These are phyloP conservation scores for Australoheros facetus DNA, from an alignment of 2,797 vertebrate genomes.

Conservation along the genomic window DNA sequence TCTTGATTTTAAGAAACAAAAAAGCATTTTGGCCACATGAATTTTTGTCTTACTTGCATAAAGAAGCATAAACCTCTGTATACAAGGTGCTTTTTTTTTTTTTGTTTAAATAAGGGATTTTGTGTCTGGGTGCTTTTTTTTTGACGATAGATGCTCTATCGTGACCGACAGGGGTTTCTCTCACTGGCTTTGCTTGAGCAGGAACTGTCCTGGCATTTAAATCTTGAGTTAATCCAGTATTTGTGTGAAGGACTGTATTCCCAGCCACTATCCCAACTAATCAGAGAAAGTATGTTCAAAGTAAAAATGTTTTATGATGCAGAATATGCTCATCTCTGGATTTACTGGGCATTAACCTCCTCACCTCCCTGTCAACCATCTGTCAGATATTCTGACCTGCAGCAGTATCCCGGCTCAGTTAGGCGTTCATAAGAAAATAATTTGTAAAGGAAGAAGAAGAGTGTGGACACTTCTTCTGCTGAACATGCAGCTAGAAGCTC, in stretches of 20 bases:
- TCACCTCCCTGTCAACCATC: conserved; percentile 45
- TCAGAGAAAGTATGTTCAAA: conserved; percentile 28
- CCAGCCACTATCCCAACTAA: conserved; percentile 2
- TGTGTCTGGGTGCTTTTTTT: neutral
- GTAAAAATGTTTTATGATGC: conserved; percentile 18
- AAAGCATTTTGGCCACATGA: neutral
- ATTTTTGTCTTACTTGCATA: neutral
- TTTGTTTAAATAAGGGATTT: neutral
- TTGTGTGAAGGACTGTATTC: neutral
- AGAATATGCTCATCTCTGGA: conserved; percentile 41
- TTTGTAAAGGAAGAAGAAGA: neutral
- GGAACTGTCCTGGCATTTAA: neutral
- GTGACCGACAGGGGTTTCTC: neutral
- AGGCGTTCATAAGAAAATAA: neutral
- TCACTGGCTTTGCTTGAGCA: neutral
- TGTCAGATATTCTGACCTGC: conserved; percentile 39
- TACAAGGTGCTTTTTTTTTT: conserved; percentile 15
- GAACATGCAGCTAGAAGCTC: neutral
- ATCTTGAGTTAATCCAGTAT: conserved; percentile 2
- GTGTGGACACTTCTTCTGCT: neutral
- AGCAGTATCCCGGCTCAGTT: conserved; percentile 6
- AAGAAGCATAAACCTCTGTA: conserved; percentile 31
- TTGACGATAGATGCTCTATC: neutral
- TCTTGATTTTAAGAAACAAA: neutral
- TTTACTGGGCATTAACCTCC: conserved; percentile 46